Evolutionary conservation across 2,113 vertebrate genomes (phyloP).

Genomic region (Castor canadensis): DNA sequence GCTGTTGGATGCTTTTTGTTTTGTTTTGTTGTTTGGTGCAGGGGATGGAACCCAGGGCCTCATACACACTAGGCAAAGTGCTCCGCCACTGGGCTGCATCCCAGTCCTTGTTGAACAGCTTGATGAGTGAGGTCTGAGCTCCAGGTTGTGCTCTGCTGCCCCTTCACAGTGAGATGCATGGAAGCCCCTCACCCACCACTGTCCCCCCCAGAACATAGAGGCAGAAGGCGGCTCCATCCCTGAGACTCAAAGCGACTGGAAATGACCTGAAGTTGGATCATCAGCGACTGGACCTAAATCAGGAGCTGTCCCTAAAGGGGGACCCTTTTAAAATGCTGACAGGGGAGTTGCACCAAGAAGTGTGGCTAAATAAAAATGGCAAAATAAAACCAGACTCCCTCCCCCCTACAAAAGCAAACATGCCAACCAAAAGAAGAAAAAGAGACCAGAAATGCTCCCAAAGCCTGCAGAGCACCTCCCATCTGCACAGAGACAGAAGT

Average conservation of each 20-base stretch:
- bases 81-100: background rate
- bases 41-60: no score
- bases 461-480: background rate
- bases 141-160: background rate
- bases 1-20: background rate
- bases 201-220: background rate
- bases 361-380: background rate
- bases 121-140: background rate
- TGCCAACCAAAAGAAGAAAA: background rate
- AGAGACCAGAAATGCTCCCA: no score
- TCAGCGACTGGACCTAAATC: background rate
- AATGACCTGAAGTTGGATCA: background rate
- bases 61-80: background rate
- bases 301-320: background rate
- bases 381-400: background rate
- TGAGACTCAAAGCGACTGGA: background rate
- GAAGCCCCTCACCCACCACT: background rate
- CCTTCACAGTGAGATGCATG: background rate
- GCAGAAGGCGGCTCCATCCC: no score
- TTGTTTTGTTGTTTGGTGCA: no score
- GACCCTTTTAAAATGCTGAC: background rate
- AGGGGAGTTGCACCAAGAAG: background rate
- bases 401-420: background rate
- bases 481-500: background rate
- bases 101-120: background rate